These are phyloP conservation scores for Sebastes diaconus DNA, from an alignment of 2,797 vertebrate genomes.

Conservation along the genomic window DNA sequence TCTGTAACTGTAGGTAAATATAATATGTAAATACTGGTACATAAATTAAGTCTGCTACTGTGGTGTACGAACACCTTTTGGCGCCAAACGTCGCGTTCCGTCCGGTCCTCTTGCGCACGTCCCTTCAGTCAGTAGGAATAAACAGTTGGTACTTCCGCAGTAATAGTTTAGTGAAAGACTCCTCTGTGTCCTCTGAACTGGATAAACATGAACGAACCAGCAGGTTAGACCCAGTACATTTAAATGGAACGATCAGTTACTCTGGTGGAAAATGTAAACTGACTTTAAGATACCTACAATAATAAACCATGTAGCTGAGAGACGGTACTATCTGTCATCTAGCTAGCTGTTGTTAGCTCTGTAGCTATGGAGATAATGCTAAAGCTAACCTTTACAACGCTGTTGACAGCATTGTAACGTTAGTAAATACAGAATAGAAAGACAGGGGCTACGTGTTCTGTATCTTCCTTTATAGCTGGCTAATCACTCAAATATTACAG, in stretches of 20 bases:
- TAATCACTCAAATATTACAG: too few relatives aligned
- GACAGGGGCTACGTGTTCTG: not conserved
- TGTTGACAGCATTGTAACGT: not conserved
- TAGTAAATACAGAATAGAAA: not conserved
- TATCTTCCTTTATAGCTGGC: not conserved
- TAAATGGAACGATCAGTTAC: not conserved
- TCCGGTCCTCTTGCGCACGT: not conserved
- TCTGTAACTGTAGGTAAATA: too few relatives aligned
- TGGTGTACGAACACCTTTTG: not conserved
- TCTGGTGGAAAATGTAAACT: not conserved
- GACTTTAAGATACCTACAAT: not conserved
- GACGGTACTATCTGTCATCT: accelerated
- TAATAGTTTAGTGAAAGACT: not conserved
- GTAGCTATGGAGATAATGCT: not conserved
- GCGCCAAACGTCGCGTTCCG: not conserved
- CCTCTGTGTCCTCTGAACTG: not conserved
- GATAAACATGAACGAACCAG: slow-evolving; percentile 2
- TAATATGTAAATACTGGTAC: too few relatives aligned
- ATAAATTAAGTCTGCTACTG: too few relatives aligned
- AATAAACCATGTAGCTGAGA: not conserved
- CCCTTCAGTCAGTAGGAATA: not conserved
- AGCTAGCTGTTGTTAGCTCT: not conserved
- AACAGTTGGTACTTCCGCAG: accelerated
- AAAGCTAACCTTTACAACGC: not conserved
- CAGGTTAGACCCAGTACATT: not conserved